A percentile compares a stretch with the other conserved stretches of the same genome.
These are phyloP conservation scores for Seriola quinqueradiata DNA, from an alignment of 2,113 vertebrate genomes.

Conservation along the genomic window DNA sequence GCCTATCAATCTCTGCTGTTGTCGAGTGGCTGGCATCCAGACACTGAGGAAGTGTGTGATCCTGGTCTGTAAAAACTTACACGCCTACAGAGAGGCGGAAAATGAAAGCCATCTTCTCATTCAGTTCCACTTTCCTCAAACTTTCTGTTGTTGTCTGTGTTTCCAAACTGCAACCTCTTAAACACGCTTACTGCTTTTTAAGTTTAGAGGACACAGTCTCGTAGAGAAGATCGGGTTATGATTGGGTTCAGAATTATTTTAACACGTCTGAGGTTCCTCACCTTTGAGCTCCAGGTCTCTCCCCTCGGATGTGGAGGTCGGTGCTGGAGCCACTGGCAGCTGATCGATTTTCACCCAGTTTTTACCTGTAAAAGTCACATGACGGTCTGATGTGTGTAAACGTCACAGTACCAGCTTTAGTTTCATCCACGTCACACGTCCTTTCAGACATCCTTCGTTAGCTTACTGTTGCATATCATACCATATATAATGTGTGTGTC, in stretches of 20 bases:
- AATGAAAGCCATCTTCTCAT: conserved; percentile 74
- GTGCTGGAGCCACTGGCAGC: conserved; percentile 59
- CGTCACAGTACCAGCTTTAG: not conserved
- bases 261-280: conserved; percentile 35
- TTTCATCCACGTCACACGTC: not conserved
- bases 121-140: conserved; percentile 34
- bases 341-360: conserved; percentile 75
- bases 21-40: conserved; percentile 65
- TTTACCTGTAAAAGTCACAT: conserved; percentile 73
- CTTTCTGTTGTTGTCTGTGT: conserved; percentile 15
- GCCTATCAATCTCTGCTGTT: conserved; percentile 71
- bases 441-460: not conserved
- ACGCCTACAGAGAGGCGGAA: conserved; percentile 70
- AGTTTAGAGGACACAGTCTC: not conserved
- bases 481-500: too few species aligned
- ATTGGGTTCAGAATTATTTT: not conserved
- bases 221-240: not conserved
- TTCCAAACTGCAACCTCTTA: conserved; percentile 29
- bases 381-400: not conserved
- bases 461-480: not conserved
- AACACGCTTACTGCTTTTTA: conserved; percentile 11
- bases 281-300: conserved; percentile 82
- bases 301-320: conserved; percentile 74
- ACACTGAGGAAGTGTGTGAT: conserved; percentile 53
- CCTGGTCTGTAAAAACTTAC: conserved; percentile 76